These are phyloP conservation scores for Mythimna pallens DNA, from an alignment of 2,888 invertebrate species.

Conservation along the genomic window DNA sequence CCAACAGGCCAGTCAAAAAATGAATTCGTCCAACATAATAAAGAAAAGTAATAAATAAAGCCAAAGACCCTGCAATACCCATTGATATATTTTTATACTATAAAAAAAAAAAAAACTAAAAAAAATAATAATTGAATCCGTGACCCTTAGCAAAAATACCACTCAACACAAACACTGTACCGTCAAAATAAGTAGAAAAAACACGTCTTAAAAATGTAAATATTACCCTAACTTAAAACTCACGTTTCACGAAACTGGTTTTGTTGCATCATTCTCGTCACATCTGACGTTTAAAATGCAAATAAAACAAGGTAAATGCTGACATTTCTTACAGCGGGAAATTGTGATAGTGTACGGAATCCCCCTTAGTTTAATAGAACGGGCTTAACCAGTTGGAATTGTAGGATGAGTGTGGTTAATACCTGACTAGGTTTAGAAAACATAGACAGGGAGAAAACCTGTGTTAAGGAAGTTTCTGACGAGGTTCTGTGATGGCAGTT, in stretches of 20 bases:
- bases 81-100: no score
- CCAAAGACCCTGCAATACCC: no score
- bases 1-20: no score
- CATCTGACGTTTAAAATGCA: neutral
- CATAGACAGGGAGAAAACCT: no score
- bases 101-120: no score
- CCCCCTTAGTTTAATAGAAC: conserved; percentile 5
- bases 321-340: conserved; percentile 2
- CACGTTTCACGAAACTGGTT: neutral
- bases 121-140: neutral
- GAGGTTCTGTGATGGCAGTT: no score
- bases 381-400: neutral
- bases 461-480: neutral
- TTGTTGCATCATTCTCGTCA: neutral
- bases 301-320: conserved; percentile 5
- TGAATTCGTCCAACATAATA: no score
- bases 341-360: conserved; percentile 5
- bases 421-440: neutral
- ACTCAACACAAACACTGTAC: neutral
- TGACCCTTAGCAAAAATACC: neutral
- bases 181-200: neutral
- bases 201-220: neutral
- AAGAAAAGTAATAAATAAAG: no score
- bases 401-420: no score
- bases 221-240: neutral